Evolutionary conservation across 2,113 vertebrate genomes (phyloP), one percentile per base, ranked within the genome.

Genomic region (Piaya cayana): DNA sequence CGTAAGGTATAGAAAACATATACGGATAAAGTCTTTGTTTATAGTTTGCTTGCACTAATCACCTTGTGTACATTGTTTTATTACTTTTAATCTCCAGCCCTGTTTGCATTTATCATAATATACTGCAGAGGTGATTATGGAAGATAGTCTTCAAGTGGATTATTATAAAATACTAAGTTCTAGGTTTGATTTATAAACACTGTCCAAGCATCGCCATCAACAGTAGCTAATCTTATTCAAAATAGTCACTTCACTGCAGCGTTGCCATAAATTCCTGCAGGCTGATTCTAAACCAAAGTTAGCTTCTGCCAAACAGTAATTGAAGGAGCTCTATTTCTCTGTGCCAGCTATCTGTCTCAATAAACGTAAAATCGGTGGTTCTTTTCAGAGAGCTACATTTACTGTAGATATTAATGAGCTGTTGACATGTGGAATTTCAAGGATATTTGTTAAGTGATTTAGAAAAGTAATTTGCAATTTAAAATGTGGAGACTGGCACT

Each of bases 381-480:
- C 95, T 97, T 97, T 96, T 95, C 91, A 88, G 92, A 96, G 94
- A 96, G 93, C 92, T 97, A 88, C 97, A 94, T 97, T 97, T 97
- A 93, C 96, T 92, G 90, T 95, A 96, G 96, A 83, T 98, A 98
- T 97, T 98, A 98, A 96, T 97, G 96, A 98, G 96, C 95, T 97
- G 95, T 97, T 97, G 97, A 97, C 97, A 94, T 96, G 96, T 96
- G 96, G 96, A 97, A 97, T 97, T 97, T 98, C 92, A 96, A 97
- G 96, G 97, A 97, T 97, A 97, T 96, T 96, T 98, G 95, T 92
- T 97, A 96, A 97, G 86, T 97, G 94, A 98, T 98, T 98, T 98
- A 96, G 95, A 96, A 95, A 96, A 97, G 93, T 94, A 95, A 97
- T 98, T 98, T 97, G 95, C 96, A 97, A 95, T 97, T 98, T 97